Evolutionary conservation across 2,888 invertebrate genomes (phyloP).

Genomic region (Herminia tarsipennalis): DNA sequence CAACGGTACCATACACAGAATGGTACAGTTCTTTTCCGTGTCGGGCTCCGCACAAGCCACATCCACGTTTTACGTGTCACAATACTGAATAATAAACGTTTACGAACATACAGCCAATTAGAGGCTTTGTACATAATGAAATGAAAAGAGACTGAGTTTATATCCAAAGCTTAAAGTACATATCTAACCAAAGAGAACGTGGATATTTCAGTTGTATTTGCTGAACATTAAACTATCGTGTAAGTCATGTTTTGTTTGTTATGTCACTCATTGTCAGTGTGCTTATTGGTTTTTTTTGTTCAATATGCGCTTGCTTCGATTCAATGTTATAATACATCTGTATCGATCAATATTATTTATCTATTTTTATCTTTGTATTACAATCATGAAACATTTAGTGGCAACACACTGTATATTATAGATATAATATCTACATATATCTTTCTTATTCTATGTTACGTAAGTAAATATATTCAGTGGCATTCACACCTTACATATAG

Average conservation of each 20-base stretch:
- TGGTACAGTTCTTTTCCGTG: constrained; percentile 88
- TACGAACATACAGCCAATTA: constrained; percentile 59
- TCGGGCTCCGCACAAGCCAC: constrained; percentile 86
- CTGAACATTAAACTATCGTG: constrained; percentile 80
- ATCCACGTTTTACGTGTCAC: constrained; percentile 88
- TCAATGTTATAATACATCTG: constrained; percentile 47
- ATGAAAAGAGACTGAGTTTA: constrained; percentile 80
- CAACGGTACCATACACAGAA: constrained; percentile 87
- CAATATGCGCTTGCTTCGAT: constrained; percentile 78
- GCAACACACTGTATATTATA: constrained; percentile 22
- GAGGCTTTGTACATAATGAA: constrained; percentile 80
- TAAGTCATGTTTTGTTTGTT: constrained; percentile 85
- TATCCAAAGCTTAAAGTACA: constrained; percentile 73
- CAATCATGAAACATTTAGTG: constrained; percentile 20
- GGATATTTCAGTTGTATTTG: constrained; percentile 78
- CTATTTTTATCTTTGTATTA: constrained; percentile 19
- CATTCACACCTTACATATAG: not conserved
- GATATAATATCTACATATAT: constrained; percentile 27
- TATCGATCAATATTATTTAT: constrained; percentile 29
- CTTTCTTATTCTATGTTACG: constrained; percentile 17
- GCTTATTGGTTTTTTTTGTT: constrained; percentile 75
- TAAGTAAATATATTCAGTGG: constrained; percentile 8
- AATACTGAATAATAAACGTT: constrained; percentile 78
- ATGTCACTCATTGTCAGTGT: constrained; percentile 84
- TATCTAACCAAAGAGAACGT: constrained; percentile 77